Percentiles rank a stretch among this genome's conserved stretches.
These are phyloP conservation scores for Tetragnatha versicolor DNA, from an alignment of 1,140 invertebrate genomes.

Conservation along the genomic window DNA sequence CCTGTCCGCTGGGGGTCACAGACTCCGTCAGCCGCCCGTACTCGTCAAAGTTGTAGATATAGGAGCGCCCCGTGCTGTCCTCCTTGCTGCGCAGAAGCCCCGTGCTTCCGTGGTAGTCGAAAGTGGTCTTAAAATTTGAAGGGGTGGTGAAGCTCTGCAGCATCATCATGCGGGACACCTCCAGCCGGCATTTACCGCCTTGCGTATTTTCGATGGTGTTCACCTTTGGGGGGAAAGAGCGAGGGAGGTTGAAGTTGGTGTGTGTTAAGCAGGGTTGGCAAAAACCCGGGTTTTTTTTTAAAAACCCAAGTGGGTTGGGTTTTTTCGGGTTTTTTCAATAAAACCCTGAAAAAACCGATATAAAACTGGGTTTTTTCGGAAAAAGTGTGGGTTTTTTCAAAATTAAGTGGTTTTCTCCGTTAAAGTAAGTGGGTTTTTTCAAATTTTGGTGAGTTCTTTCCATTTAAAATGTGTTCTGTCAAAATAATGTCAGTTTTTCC, in stretches of 20 bases:
- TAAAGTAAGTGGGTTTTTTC: no score
- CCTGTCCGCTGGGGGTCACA: conserved; percentile 88
- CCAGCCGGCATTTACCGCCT: conserved; percentile 87
- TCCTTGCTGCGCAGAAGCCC: conserved; percentile 76
- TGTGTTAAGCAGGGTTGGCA: not conserved
- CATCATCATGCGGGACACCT: conserved; percentile 68
- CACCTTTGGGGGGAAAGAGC: conserved; percentile 59
- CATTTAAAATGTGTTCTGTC: no score
- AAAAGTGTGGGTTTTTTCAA: no score
- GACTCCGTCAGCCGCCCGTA: conserved; percentile 83
- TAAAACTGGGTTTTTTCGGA: no score
- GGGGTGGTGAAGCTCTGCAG: conserved; percentile 58
- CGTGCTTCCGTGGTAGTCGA: conserved; percentile 83
- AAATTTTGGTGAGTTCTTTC: no score
- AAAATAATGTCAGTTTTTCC: no score
- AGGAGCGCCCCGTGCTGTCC: conserved; percentile 73
- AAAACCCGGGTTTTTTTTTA: no score
- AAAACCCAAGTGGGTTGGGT: no score
- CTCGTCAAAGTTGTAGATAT: conserved; percentile 87
- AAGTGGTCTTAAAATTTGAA: conserved; percentile 56
- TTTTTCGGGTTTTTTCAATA: no score
- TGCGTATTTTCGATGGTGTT: conserved; percentile 93
- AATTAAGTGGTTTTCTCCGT: no score
- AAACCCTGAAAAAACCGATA: no score
- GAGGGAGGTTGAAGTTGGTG: not conserved